Conservation (phyloP, 2,113 vertebrate species). For the Poeciliopsis prolifica region DNA sequence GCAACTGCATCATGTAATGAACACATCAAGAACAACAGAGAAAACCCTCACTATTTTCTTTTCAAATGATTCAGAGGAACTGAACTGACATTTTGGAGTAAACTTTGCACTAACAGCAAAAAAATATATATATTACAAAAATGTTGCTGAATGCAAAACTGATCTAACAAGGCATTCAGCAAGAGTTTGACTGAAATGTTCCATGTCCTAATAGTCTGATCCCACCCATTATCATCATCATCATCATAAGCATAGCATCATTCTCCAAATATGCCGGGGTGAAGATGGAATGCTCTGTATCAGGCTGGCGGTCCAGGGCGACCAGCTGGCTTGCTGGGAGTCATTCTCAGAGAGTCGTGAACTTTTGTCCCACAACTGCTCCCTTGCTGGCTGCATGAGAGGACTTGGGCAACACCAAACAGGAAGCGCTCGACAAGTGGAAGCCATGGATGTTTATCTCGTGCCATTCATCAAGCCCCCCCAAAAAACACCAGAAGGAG, state of each 20-base stretch:
- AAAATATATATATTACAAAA: slow-evolving; percentile 22
- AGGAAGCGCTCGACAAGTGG: slow-evolving; percentile 79
- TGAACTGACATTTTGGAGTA: slow-evolving; percentile 47
- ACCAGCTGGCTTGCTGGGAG: slow-evolving; percentile 65
- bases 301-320: slow-evolving; percentile 46
- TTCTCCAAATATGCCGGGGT: slow-evolving; percentile 72
- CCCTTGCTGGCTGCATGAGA: slow-evolving; percentile 66
- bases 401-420: slow-evolving; percentile 80
- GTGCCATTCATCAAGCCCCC: slow-evolving; percentile 68
- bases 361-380: slow-evolving; percentile 78
- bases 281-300: slow-evolving; percentile 66
- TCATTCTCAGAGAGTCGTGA: slow-evolving; percentile 75
- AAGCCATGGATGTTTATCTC: slow-evolving; percentile 80
- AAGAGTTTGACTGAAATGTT: slow-evolving; percentile 40
- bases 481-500: slow-evolving; percentile 42
- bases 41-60: slow-evolving; percentile 48
- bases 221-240: slow-evolving; percentile 45
- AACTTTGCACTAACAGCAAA: slow-evolving; percentile 48
- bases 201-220: slow-evolving; percentile 55
- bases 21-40: slow-evolving; percentile 44
- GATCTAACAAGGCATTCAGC: slow-evolving; percentile 28
- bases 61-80: slow-evolving; percentile 51
- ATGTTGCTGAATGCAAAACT: background rate
- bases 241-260: slow-evolving; percentile 66
- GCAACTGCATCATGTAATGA: slow-evolving; percentile 63